Evolutionary conservation across 64 coral and sea anemone genomes (phyloP).

Genomic region (Porites australiensis): DNA sequence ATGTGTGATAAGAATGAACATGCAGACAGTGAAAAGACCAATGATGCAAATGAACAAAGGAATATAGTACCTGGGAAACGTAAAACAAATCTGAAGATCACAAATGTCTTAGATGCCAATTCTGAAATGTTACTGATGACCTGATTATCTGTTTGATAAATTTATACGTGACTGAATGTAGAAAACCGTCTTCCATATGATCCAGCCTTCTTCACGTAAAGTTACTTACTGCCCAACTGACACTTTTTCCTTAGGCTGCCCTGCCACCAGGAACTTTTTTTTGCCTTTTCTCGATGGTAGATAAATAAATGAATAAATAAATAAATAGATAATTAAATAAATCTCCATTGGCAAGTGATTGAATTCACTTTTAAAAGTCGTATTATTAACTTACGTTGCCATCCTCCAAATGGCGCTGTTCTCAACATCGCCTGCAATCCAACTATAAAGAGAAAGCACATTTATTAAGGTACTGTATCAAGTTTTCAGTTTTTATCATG

Average conservation of each 20-base stretch:
- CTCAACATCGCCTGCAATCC: constrained; percentile 72
- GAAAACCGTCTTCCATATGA: no score
- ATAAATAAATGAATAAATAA: no score
- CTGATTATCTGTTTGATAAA: no score
- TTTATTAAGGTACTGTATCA: no score
- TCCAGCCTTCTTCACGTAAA: no score
- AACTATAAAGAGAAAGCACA: constrained; percentile 49
- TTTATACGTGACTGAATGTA: no score
- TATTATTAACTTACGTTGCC: constrained; percentile 78
- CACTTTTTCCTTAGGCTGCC: no score
- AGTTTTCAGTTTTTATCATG: not conserved
- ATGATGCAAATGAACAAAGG: constrained; percentile 50
- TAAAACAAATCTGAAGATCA: not conserved
- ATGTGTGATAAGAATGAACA: constrained; percentile 30
- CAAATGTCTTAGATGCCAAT: not conserved
- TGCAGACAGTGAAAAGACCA: constrained; percentile 14
- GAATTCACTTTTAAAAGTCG: not conserved
- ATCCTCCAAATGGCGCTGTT: constrained; percentile 86
- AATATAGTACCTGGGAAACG: constrained; percentile 75
- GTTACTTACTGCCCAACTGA: no score
- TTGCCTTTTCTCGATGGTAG: no score
- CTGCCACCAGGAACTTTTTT: no score
- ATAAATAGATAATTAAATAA: no score
- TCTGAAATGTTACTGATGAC: no score
- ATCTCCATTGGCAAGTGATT: not conserved